Evolutionary conservation across 2,797 vertebrate species (phyloP).

Genomic region (Epinephelus awoara): DNA sequence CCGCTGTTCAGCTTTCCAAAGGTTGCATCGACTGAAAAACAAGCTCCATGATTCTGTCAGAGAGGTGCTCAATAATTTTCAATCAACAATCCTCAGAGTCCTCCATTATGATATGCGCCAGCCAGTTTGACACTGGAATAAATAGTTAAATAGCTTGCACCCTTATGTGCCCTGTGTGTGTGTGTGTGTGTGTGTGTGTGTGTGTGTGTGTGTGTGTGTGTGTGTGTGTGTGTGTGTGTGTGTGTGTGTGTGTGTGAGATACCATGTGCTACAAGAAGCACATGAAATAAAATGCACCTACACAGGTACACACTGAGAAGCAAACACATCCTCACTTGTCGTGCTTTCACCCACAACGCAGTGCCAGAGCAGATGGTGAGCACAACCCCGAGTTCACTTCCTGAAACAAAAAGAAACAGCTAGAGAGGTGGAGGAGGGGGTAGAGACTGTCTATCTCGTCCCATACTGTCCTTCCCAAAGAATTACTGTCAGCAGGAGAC

Average conservation of each 20-base stretch:
- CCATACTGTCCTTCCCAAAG: conserved; percentile 42
- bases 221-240: neutral
- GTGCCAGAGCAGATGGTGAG: conserved; percentile 62
- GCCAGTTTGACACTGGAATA: neutral
- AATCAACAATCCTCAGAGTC: neutral
- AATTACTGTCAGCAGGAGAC: conserved; percentile 58
- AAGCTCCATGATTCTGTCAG: neutral
- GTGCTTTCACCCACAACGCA: conserved; percentile 44
- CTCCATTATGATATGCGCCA: neutral
- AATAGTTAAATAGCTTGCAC: conserved; percentile 25
- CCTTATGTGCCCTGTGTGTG: neutral
- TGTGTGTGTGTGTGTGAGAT: neutral
- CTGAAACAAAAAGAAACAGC: conserved; percentile 43
- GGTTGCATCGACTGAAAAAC: neutral
- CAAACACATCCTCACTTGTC: conserved; percentile 36
- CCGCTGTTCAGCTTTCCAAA: neutral
- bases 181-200: too few relatives aligned
- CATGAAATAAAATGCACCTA: conserved; percentile 4
- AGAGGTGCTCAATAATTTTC: neutral
- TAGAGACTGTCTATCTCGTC: neutral
- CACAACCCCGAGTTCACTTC: conserved; percentile 52
- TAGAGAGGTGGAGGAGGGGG: conserved; percentile 11
- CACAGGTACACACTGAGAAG: neutral
- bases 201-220: neutral
- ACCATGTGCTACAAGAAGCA: neutral